A percentile compares a stretch with the other conserved stretches of the same genome.
Conservation (phyloP, 2,113 vertebrate species). For the Neofelis nebulosa region DNA sequence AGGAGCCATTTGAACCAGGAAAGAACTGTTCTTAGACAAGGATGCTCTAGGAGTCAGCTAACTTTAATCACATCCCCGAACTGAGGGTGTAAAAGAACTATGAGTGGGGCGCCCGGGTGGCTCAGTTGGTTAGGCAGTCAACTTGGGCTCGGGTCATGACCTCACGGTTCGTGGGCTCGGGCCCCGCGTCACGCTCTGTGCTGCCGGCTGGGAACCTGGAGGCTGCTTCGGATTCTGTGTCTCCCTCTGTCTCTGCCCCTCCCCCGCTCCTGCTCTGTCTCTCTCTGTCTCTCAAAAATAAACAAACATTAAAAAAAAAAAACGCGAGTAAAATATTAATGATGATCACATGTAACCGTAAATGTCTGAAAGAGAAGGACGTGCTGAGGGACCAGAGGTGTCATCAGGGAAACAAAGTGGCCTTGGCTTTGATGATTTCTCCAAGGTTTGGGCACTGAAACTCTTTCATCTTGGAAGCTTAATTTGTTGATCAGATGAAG, state of each 20-base stretch:
- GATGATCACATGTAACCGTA: slow-evolving; percentile 59
- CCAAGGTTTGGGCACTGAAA: neutral
- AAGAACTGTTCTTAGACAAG: neutral
- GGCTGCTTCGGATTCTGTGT: too few species aligned
- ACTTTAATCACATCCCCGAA: neutral
- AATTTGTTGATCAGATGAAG: slow-evolving; percentile 36
- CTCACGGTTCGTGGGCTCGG: too few species aligned
- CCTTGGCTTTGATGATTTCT: slow-evolving; percentile 67
- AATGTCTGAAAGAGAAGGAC: slow-evolving; percentile 35
- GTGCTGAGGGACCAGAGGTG: slow-evolving; percentile 40
- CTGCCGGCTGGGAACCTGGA: too few species aligned
- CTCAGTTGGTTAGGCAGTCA: too few species aligned
- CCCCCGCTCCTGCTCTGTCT: too few species aligned
- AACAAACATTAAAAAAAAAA: too few species aligned
- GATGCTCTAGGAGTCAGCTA: neutral
- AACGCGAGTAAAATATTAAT: slow-evolving; percentile 51
- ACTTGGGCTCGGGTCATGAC: too few species aligned
- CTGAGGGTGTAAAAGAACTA: neutral
- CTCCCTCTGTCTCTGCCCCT: too few species aligned
- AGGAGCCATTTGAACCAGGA: neutral
- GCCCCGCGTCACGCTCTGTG: too few species aligned
- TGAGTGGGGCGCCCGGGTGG: neutral
- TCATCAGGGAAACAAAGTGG: slow-evolving; percentile 47
- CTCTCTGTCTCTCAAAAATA: too few species aligned
- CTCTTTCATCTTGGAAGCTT: slow-evolving; percentile 39